phyloP scores from a whole-genome alignment of 2,113 vertebrate genomes.

The Oryzias woworae region DNA sequence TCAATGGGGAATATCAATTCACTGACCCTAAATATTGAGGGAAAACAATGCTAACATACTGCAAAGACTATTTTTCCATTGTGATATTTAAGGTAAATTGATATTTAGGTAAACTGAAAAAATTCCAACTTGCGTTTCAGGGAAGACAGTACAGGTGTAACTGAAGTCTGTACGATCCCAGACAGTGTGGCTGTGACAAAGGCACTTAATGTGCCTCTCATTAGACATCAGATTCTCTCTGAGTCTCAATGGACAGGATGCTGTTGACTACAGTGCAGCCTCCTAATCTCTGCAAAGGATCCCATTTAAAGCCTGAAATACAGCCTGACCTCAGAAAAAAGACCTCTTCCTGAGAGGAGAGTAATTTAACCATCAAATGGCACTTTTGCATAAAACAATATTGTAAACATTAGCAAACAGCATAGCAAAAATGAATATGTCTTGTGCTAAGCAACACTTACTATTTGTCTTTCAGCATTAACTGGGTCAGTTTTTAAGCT shows the following conservation, averaged over 20 bases:
- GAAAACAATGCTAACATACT: too few species aligned
- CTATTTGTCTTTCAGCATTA: too few species aligned
- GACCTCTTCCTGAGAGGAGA: constrained; percentile 5
- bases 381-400: neutral
- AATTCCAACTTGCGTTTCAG: constrained; percentile 19
- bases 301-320: constrained; percentile 45
- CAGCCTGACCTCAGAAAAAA: constrained; percentile 40
- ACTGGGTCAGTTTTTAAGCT: too few species aligned
- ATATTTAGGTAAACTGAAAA: neutral
- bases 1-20: constrained; percentile 12
- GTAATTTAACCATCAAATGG: neutral
- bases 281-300: constrained; percentile 25
- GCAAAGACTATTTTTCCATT: neutral
- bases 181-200: constrained; percentile 55
- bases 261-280: constrained; percentile 43
- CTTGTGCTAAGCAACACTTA: neutral
- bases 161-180: constrained; percentile 51
- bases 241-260: constrained; percentile 38
- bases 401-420: neutral
- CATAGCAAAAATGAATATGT: neutral
- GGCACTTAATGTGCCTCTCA: constrained; percentile 57
- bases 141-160: constrained; percentile 27
- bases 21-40: constrained; percentile 30
- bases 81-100: constrained; percentile 29
- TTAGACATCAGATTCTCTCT: constrained; percentile 55